phyloP scores from a whole-genome alignment of 2,888 invertebrate genomes.

The Buathra laborator region DNA sequence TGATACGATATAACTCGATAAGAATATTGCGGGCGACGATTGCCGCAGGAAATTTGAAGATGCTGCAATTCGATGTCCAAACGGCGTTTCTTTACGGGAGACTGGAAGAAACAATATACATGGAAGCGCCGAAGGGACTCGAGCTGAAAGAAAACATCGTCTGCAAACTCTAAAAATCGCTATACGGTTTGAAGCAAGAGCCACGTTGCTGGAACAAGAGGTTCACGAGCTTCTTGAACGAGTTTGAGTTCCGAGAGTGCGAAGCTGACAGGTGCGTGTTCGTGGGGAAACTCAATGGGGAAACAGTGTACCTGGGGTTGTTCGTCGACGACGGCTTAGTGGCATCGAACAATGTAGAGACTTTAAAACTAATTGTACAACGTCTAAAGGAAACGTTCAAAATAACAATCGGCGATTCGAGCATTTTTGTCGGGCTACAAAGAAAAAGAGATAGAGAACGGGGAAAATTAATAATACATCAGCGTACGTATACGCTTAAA shows the following conservation, averaged over 20 bases:
- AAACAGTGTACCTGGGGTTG: not conserved
- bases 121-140: too few species aligned
- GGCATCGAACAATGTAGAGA: not conserved
- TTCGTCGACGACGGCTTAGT: conserved; percentile 7
- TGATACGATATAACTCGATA: not conserved
- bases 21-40: not conserved
- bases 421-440: conserved; percentile 53
- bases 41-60: not conserved
- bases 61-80: too few species aligned
- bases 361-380: not conserved
- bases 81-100: too few species aligned
- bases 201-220: too few species aligned
- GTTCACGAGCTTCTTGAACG: too few species aligned
- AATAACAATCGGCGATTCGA: conserved; percentile 33
- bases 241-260: not conserved
- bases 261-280: conserved; percentile 31
- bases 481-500: conserved; percentile 51
- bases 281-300: not conserved
- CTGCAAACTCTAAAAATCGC: too few species aligned
- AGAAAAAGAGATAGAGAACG: conserved; percentile 32
- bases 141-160: too few species aligned
- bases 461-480: conserved; percentile 47
- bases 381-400: conserved; percentile 22
- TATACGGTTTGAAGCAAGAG: too few species aligned
- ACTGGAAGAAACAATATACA: too few species aligned